Conservation (phyloP, 2,113 vertebrate species). For the Pithys albifrons region DNA sequence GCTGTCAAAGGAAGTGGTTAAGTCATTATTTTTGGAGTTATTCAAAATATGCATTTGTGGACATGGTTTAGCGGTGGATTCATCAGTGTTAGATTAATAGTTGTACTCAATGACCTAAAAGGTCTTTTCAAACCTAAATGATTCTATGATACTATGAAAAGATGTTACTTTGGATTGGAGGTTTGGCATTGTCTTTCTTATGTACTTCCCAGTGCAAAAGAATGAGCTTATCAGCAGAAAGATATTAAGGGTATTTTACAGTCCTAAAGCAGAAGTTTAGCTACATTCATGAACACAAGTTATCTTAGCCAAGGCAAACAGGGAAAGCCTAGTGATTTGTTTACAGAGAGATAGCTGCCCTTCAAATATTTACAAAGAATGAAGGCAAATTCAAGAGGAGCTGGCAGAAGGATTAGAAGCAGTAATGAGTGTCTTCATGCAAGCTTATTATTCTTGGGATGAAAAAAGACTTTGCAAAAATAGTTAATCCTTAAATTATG, state of each 20-base stretch:
- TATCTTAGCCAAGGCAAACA: conserved; percentile 18
- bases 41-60: neutral
- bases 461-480: neutral
- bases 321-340: conserved; percentile 28
- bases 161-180: neutral
- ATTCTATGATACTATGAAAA: neutral
- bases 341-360: conserved; percentile 30
- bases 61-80: neutral
- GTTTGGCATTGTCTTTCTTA: neutral
- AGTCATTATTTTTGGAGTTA: neutral
- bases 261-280: neutral
- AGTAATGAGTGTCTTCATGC: neutral
- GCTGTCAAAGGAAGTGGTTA: neutral
- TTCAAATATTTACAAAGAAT: conserved; percentile 48
- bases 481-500: neutral
- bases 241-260: neutral
- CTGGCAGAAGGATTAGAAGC: conserved; percentile 16
- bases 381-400: conserved; percentile 27
- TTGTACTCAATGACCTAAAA: neutral
- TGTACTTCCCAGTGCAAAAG: neutral
- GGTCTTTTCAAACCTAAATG: neutral
- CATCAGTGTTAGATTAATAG: neutral
- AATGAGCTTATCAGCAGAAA: neutral
- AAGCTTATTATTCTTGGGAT: neutral
- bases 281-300: neutral